phyloP scores from a whole-genome alignment of 2,888 invertebrate species.

The Lithodes maja region DNA sequence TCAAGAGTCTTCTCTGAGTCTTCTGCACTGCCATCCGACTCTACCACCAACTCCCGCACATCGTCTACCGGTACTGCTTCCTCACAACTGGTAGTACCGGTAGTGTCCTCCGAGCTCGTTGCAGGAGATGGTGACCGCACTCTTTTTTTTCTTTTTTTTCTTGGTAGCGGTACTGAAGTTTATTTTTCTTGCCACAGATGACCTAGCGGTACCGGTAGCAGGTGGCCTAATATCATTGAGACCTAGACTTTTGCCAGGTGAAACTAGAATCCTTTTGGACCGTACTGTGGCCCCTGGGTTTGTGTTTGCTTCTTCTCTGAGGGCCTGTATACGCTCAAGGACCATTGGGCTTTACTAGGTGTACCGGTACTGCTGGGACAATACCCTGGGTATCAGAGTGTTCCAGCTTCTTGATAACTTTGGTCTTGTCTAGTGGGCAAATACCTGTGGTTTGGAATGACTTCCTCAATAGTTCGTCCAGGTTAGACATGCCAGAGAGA shows the following conservation, averaged over 20 bases:
- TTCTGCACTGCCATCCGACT: neutral
- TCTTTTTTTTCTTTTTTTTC: neutral
- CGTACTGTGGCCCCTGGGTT: too few species aligned
- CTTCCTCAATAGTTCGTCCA: conserved; percentile 1
- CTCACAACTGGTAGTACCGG: neutral
- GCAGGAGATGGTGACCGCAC: neutral
- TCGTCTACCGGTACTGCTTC: neutral
- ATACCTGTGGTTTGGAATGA: neutral
- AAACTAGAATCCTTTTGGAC: too few species aligned
- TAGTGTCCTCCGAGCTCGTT: neutral
- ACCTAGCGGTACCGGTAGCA: neutral
- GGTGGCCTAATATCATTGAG: too few species aligned
- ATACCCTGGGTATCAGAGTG: too few species aligned
- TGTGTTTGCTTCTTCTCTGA: too few species aligned
- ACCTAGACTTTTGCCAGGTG: too few species aligned
- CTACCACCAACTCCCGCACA: too few species aligned
- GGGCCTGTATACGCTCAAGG: too few species aligned
- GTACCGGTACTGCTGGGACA: too few species aligned
- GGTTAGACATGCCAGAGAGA: neutral
- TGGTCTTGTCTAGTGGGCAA: neutral
- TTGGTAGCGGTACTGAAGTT: neutral
- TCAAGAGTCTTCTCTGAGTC: conserved; percentile 1
- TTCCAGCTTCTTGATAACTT: neutral
- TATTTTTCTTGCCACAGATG: neutral
- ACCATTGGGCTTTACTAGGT: too few species aligned